These are phyloP conservation scores for Drosophila mimica DNA, from an alignment of 2,888 invertebrate genomes.

Conservation along the genomic window DNA sequence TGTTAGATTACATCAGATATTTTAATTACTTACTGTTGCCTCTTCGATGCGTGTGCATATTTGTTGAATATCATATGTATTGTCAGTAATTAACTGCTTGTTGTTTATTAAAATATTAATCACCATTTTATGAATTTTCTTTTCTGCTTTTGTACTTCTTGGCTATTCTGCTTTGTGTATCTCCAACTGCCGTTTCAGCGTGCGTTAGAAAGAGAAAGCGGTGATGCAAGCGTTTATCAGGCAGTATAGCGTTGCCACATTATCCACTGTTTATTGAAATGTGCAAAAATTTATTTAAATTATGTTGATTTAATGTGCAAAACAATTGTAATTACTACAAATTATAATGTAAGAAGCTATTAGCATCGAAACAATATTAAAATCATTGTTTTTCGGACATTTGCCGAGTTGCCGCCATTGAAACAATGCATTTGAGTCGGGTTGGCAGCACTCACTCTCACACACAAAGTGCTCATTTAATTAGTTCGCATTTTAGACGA, in stretches of 20 bases:
- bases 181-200: constrained; percentile 13
- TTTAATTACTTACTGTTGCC: constrained; percentile 52
- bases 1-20: not conserved
- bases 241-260: constrained; percentile 54
- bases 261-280: constrained; percentile 11
- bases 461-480: constrained; percentile 79
- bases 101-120: constrained; percentile 70
- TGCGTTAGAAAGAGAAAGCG: constrained; percentile 60
- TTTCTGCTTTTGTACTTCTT: constrained; percentile 37
- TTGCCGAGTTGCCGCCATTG: constrained; percentile 71
- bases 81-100: constrained; percentile 47
- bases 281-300: not conserved
- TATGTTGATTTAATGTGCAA: constrained; percentile 26
- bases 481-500: constrained; percentile 81
- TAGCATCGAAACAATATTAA: accelerated
- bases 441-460: constrained; percentile 64
- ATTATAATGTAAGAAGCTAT: not conserved
- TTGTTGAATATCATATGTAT: constrained; percentile 25
- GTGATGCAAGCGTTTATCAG: constrained; percentile 61
- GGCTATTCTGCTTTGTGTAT: constrained; percentile 36
- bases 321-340: not conserved
- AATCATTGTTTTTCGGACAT: not conserved
- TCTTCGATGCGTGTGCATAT: constrained; percentile 45
- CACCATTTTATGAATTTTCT: constrained; percentile 56
- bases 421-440: constrained; percentile 27